These are phyloP conservation scores for Canis aureus DNA, from an alignment of 2,113 vertebrate genomes.

Conservation along the genomic window DNA sequence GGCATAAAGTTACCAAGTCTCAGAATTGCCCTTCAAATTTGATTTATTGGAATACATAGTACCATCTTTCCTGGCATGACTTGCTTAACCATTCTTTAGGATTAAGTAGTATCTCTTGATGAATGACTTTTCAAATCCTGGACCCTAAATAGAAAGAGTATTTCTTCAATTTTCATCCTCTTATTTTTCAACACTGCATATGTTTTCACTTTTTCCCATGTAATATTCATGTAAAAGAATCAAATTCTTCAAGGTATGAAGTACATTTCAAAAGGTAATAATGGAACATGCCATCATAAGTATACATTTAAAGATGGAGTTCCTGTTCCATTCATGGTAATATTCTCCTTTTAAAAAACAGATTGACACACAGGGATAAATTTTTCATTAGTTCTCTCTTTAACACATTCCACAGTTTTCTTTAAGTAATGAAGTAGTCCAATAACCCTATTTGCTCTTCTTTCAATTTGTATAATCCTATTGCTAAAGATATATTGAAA, in stretches of 20 bases:
- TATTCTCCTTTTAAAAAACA: background rate
- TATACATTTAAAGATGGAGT: background rate
- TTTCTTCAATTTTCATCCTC: background rate
- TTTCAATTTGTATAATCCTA: background rate
- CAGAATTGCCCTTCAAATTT: background rate
- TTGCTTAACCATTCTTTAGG: background rate
- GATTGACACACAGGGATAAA: background rate
- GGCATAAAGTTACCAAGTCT: background rate
- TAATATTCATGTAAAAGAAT: background rate
- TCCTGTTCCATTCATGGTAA: background rate
- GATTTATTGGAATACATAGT: background rate
- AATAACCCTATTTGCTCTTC: background rate
- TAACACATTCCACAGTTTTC: background rate
- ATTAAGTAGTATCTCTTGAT: background rate
- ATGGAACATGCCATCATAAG: background rate
- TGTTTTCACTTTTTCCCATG: background rate
- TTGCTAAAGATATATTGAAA: background rate
- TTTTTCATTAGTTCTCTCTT: background rate
- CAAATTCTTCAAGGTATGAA: background rate
- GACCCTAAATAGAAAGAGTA: background rate
- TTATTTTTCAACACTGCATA: background rate
- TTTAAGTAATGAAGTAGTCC: background rate
- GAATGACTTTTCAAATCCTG: background rate
- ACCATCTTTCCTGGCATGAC: background rate
- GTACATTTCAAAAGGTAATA: background rate